Evolutionary conservation across 1,140 invertebrate genomes (phyloP).

Genomic region (Heliconius hewitsoni): DNA sequence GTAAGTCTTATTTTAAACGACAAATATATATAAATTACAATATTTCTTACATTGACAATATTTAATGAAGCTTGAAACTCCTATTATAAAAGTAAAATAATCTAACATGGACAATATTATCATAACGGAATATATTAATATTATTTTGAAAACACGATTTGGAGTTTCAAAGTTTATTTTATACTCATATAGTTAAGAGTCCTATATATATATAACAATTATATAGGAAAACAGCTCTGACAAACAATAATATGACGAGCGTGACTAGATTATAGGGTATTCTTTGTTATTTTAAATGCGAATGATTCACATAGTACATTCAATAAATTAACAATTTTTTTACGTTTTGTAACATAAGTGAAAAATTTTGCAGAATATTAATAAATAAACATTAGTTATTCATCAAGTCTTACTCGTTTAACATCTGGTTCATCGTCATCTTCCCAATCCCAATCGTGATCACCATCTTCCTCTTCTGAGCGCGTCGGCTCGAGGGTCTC

Average conservation of each 20-base stretch:
- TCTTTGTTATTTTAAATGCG: slow-evolving; percentile 26
- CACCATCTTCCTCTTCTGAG: slow-evolving; percentile 42
- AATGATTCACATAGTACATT: slow-evolving; percentile 11
- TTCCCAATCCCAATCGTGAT: slow-evolving; percentile 47
- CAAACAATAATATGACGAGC: slow-evolving; percentile 18
- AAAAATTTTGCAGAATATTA: background rate
- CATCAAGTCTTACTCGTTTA: slow-evolving; percentile 43
- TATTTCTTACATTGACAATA: background rate
- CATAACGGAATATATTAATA: background rate
- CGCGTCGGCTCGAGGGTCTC: slow-evolving; percentile 37
- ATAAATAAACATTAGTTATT: slow-evolving; percentile 28
- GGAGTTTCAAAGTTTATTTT: background rate
- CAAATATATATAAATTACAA: background rate
- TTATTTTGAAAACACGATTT: background rate
- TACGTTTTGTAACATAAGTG: too few relatives aligned
- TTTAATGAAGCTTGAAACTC: background rate
- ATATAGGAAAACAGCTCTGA: slow-evolving; percentile 21
- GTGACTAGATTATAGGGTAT: slow-evolving; percentile 27
- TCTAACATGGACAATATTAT: background rate
- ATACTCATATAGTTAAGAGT: background rate
- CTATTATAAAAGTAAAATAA: background rate
- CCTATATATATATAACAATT: slow-evolving; percentile 17
- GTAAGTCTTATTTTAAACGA: background rate
- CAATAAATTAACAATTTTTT: too few relatives aligned
- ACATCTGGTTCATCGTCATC: slow-evolving; percentile 52